Base-by-base conservation (phyloP, 1,140 invertebrate genomes). In the Penaeus indicus region DNA sequence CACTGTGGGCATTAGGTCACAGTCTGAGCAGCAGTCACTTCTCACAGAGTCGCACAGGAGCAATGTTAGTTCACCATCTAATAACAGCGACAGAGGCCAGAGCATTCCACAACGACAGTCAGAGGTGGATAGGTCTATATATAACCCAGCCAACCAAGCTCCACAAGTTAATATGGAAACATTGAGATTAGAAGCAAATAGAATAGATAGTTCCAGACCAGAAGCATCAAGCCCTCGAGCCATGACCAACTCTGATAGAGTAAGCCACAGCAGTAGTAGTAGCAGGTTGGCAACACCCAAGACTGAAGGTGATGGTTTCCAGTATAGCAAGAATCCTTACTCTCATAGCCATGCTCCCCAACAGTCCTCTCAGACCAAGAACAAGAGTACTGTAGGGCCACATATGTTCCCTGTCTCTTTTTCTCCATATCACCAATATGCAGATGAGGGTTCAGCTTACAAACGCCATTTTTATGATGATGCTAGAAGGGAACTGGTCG, bases 381-480 rank as follows among this genome's bases (percentile, higher is more conserved):
- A 72, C 27, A 88, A 84, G 61, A 64, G 72, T 63, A 47, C 42
- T 11, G 79, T 78, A 11, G 77, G 72, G 32, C 60, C 87, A 8
- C 87, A 83, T 22, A 69, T 88, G 64, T 88, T 88, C 64, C 87
- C 81, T 42, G 81, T 84, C 60, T 75, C 87, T 64, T 88, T 88
- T 84, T 42, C 87, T n/a, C 32, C 87, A 0, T 88, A 83, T 64
- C 81, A 84, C 27, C 87, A 88, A 13, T 88, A 88, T 84, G 42
- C 81, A 54, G 87, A 88, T 63, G 87, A 84, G 78, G 64, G 67
- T 63, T 32, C 62, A 75, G 38, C 81, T 47, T 80, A 86, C 61
- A 88, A 88, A 60, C 87, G 87, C 21, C 87, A 84, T 19, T 88
- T 84, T 84, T 88, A 77, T 84, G 87, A 88, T 64, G 81, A 88